Base-by-base conservation (phyloP, 2,888 invertebrate genomes). In the Morinoia aosen region DNA sequence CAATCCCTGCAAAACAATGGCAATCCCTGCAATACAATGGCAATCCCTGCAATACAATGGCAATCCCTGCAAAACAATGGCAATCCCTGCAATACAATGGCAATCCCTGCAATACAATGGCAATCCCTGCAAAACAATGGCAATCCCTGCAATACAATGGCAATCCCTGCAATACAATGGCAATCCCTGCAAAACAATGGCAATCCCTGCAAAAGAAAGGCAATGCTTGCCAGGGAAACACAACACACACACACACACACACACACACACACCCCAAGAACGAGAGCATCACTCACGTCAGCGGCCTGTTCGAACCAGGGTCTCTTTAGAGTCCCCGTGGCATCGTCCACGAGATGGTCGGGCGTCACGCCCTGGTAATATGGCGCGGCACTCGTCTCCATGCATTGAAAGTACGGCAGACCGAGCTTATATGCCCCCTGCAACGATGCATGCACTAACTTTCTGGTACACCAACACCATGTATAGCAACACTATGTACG, bases 381-480 rank as follows among this genome's bases (percentile, higher is more conserved):
- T 40, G 90, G 33, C 25, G 57, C 16, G 25, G 93, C 33, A 56
- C 48, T 56, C 40, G 93, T 33, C 57, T 93, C 93, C 93, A 93
- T 57, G 93, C 93, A 93, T 57, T 93, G 93, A 57, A 93, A 48
- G 57, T 93, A 93, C 33, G 93, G 93, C 93, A 93, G 93, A 33
- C 93, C 93, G 57, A 93, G 93, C 93, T 93, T 93, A 93, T 93
- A 93, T 33, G 57, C 56, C 57, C 93, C 93, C 93, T 93, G 93
- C 56, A 93, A 93, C 48, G 93, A 57, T 93, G 57, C 90, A 76
- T 76, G 76, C 76, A 76, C 76, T 76, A 76, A 25, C 76, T 76
- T 48, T 48, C 48, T 48, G 48, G 48, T 48, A 48, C 48, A 48
- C 48, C 48, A 48, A 48, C 48, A 48, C 48, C 48, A 48, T 48